These are phyloP conservation scores for Camelus bactrianus DNA, from an alignment of 2,113 vertebrate genomes.

Conservation along the genomic window DNA sequence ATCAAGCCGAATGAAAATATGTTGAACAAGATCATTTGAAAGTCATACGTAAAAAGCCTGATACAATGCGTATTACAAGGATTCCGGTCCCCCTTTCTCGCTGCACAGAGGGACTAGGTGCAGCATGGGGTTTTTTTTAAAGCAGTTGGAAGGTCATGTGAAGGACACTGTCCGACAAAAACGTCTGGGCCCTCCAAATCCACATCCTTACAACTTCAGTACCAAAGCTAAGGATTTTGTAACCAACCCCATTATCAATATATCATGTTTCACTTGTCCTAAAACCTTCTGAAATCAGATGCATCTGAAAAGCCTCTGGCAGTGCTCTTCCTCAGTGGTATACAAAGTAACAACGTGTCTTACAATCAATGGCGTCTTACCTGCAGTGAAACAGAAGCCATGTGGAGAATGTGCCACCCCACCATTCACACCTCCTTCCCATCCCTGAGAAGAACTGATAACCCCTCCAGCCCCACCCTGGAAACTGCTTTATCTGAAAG, in stretches of 20 bases:
- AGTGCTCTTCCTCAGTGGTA: not conserved
- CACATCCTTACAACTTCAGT: not conserved
- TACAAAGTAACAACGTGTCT: accelerated
- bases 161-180: conserved; percentile 10
- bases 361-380: not conserved
- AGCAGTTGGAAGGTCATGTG: not conserved
- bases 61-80: not conserved
- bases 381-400: not conserved
- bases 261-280: not conserved
- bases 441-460: not conserved
- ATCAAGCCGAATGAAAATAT: conserved; percentile 16
- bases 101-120: not conserved
- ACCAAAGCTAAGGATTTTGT: not conserved
- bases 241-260: not conserved
- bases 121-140: not conserved
- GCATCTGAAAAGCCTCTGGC: not conserved
- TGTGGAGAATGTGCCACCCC: not conserved
- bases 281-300: not conserved
- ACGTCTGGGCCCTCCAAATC: not conserved
- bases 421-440: not conserved
- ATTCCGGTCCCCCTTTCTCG: not conserved
- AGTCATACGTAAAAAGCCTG: not conserved
- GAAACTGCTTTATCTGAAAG: not conserved
- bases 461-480: not conserved
- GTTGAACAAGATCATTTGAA: not conserved